These are phyloP conservation scores for Amphimedon queenslandica DNA, from an alignment of 37 sponge, comb jelly and placozoan species.

Conservation along the genomic window DNA sequence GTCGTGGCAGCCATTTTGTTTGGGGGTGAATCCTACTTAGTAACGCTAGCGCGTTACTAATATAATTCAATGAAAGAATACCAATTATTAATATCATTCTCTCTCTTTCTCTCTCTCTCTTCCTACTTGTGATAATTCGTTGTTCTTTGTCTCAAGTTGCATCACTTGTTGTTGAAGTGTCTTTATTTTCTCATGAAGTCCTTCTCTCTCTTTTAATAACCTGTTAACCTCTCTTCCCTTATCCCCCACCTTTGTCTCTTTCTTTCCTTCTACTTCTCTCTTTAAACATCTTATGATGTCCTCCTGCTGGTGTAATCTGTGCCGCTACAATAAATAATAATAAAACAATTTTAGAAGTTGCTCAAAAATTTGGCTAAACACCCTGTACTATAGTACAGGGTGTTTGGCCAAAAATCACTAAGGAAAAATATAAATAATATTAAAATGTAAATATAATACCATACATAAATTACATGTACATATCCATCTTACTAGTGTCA, in stretches of 20 bases:
- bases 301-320: slow-evolving; percentile 25
- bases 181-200: neutral
- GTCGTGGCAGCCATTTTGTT: too few relatives aligned
- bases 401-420: too few relatives aligned
- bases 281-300: slow-evolving; percentile 1
- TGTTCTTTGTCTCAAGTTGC: neutral
- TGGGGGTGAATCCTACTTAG: too few relatives aligned
- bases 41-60: slow-evolving; percentile 19
- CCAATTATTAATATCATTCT: neutral
- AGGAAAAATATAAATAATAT: neutral
- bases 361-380: too few relatives aligned
- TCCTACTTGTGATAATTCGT: neutral
- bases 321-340: slow-evolving; percentile 11
- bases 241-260: neutral
- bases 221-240: neutral
- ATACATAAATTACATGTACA: neutral
- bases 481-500: slow-evolving; percentile 39
- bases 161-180: neutral
- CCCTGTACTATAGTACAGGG: too few relatives aligned
- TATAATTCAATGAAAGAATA: neutral
- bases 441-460: neutral
- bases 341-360: too few relatives aligned
- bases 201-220: neutral
- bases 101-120: neutral
- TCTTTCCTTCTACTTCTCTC: neutral